Evolutionary conservation across 2,888 invertebrate genomes (phyloP), one percentile per base, ranked within the genome.

Genomic region (Acrocera orbiculus): DNA sequence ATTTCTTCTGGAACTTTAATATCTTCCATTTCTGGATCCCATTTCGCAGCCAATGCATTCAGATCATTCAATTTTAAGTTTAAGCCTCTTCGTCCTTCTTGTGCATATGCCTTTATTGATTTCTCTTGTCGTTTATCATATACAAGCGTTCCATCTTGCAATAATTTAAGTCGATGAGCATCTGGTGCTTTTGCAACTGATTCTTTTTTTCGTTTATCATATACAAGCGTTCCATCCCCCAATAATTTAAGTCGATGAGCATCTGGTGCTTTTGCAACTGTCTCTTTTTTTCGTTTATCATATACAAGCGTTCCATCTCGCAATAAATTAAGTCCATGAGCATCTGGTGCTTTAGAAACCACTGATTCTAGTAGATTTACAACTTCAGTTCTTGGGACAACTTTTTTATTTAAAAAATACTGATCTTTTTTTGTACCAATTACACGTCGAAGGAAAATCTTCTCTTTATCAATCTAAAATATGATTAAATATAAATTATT

Each of bases 321-420:
- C n/a, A n/a, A n/a, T n/a, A n/a, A n/a, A n/a, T n/a, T n/a, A n/a
- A 99, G 99, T 51, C 98, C 99, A 58, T 99, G 99, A 0, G 98
- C 98, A 65, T 99, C 99, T 8, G 95, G 96, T 48, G 96, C 79
- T 1, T 96, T 98, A 54, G 99, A 86, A 2, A 98, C 98, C 25
- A 98, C 98, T 41, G 96, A 95, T 63, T 99, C 98, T 34, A 98
- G 62, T 10, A 98, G 66, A 62, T 98, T 98, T 64, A 96, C 89
- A 0, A 98, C 95, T 64, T 98, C 95, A 22, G 85, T 83, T 40
- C 95, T 73, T 1, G 96, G 92, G 14, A 96, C 96, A 54, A 90
- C 87, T 61, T 96, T 98, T 59, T 93, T 93, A 58, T 98, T 98
- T 28, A 99, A 69, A 56, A 96, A 96, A 63, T 96, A 99, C 61